Percentiles rank a stretch among this genome's conserved stretches.
These are phyloP conservation scores for Phylloscopus trochilus DNA, from an alignment of 2,113 vertebrate species.

Conservation along the genomic window DNA sequence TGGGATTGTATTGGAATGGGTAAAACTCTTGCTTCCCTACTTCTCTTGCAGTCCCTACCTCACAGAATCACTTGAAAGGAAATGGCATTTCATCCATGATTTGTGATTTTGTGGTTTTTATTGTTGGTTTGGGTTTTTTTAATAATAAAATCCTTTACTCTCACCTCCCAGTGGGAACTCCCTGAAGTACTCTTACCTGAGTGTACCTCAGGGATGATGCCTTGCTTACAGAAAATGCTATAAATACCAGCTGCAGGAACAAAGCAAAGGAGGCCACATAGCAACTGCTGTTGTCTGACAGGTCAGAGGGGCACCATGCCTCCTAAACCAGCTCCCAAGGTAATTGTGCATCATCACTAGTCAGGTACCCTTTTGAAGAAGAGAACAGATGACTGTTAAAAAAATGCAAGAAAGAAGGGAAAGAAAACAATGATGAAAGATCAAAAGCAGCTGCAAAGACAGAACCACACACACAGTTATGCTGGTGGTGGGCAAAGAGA, in stretches of 20 bases:
- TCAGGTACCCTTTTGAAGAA: not conserved
- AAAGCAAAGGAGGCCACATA: not conserved
- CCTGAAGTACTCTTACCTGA: not conserved
- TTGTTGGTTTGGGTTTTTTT: not conserved
- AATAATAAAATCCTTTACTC: not conserved
- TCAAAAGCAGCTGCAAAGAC: not conserved
- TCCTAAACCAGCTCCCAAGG: not conserved
- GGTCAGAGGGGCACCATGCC: not conserved
- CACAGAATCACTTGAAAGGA: not conserved
- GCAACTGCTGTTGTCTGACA: not conserved
- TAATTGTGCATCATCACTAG: not conserved
- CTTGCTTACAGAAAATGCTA: not conserved
- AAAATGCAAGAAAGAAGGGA: accelerated
- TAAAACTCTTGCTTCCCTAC: not conserved
- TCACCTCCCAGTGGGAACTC: not conserved
- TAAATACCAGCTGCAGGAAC: not conserved
- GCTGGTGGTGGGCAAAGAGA: not conserved
- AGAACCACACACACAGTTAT: not conserved
- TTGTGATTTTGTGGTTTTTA: not conserved
- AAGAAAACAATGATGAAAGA: not conserved
- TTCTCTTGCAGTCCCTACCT: not conserved
- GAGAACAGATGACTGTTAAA: not conserved
- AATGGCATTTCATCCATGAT: not conserved
- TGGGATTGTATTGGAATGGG: not conserved
- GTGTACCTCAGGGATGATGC: not conserved